Base-by-base conservation (phyloP, 2,113 vertebrate species). In the Xenopus laevis region DNA sequence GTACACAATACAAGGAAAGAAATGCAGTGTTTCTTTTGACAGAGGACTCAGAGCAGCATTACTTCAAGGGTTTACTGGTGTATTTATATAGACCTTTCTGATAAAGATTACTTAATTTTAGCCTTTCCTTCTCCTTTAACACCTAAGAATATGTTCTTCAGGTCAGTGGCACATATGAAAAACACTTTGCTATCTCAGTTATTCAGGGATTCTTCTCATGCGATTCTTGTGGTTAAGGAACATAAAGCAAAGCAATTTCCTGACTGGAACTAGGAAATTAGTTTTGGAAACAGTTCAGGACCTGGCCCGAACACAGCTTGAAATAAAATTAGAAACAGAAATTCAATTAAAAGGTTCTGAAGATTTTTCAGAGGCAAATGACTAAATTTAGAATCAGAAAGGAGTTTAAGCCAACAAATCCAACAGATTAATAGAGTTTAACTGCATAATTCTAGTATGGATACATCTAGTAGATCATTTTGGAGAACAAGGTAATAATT, bases 231-330 rank as follows among this genome's bases (percentile, higher is more conserved):
- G 72, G 73, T 80, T 81, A 77, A 75, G 78, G 81, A 87, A 82
- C 86, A 85, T 81, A 80, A 79, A 78, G 81, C 80, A 84, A 82
- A 86, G 86, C 82, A 83, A 87, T 87, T 87, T 87, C 84, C 83
- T 86, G 86, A 81, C 79, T 63, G 74, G 78, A 86, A 83, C 79
- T 84, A 84, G 87, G 85, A 87, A 87, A 87, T 82, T 81, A 84
- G 81, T 3, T 13, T 65, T 87, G 86, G 87, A 84, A 71, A 3
- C 0, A 78, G 78, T 84, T 84, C 83, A 87, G 84, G 74, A 82
- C 77, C 59, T 76, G 15, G 65, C 4, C 65, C 50, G 58, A n/a
- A 27, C 65, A 40, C 46, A 44, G 59, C 83, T 81, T 80, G 65
- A 72, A 80, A 86, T 84, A 83, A 81, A 62, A 86, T 79, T 70